These are phyloP conservation scores for Limnothrissa miodon DNA, from an alignment of 2,113 vertebrate genomes.

Conservation along the genomic window DNA sequence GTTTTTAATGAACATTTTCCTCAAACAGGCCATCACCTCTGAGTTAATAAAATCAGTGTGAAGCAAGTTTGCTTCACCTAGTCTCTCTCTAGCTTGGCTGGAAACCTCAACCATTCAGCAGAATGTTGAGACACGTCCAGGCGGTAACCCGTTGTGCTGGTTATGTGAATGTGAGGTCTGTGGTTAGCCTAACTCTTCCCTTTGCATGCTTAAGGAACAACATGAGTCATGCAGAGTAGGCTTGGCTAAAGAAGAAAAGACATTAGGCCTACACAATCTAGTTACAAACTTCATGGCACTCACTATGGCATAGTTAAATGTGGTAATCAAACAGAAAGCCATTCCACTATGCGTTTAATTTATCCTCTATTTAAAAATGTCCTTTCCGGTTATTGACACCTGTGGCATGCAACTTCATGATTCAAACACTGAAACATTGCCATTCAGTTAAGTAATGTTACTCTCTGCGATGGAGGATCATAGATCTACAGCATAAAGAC, in stretches of 20 bases:
- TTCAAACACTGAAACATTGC: not conserved
- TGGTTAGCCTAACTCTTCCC: not conserved
- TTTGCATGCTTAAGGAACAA: not conserved
- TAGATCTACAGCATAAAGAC: too few species aligned
- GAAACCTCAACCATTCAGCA: not conserved
- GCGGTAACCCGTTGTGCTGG: constrained; percentile 1
- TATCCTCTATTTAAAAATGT: not conserved
- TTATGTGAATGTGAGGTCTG: not conserved
- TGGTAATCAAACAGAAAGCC: not conserved
- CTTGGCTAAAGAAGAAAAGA: not conserved
- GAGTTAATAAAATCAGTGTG: not conserved
- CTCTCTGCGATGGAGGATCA: too few species aligned
- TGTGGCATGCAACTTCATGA: not conserved
- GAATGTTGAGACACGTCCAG: not conserved
- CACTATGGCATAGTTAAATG: not conserved
- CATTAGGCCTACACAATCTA: not conserved
- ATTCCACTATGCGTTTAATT: not conserved
- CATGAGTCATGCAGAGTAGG: not conserved
- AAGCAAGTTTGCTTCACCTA: not conserved
- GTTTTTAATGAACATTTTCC: not conserved
- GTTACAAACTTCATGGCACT: not conserved
- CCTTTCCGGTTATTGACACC: not conserved
- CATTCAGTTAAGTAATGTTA: not conserved
- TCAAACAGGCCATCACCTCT: not conserved
- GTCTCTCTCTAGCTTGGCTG: not conserved